phyloP scores from a whole-genome alignment of 2,113 vertebrate genomes.

The Nerophis ophidion region DNA sequence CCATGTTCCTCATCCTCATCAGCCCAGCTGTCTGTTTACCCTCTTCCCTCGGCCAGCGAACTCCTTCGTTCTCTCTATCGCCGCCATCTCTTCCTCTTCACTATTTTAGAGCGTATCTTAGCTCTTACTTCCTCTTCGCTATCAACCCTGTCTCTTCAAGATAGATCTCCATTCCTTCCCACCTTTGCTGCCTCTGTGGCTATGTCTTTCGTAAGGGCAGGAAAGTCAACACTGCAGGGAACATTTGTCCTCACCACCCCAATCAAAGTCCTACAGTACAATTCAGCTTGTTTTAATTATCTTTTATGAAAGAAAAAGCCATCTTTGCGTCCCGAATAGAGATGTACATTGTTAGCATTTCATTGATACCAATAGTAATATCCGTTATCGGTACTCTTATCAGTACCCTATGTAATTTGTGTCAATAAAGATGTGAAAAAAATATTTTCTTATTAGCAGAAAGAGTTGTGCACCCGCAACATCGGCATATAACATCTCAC shows the following conservation, averaged over 20 bases:
- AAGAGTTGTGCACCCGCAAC: too few relatives aligned
- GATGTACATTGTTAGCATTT: too few relatives aligned
- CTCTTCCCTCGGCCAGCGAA: background rate
- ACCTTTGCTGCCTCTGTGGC: background rate
- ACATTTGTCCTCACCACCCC: conserved; percentile 9
- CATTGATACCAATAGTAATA: too few relatives aligned
- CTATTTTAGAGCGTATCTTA: conserved; percentile 40
- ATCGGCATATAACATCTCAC: too few relatives aligned
- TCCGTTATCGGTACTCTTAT: too few relatives aligned
- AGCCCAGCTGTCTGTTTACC: conserved; percentile 8
- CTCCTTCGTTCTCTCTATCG: background rate
- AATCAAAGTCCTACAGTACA: background rate
- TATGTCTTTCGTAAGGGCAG: too few relatives aligned
- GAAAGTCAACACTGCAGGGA: background rate
- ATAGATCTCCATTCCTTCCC: conserved; percentile 17
- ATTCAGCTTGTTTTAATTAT: background rate
- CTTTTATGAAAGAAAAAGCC: too few relatives aligned
- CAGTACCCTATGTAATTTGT: too few relatives aligned
- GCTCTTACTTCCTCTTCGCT: conserved; percentile 34
- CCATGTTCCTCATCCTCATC: background rate
- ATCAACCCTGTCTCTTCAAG: conserved; percentile 39
- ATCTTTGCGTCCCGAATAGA: too few relatives aligned
- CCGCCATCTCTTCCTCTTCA: background rate
- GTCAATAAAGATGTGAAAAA: too few relatives aligned
- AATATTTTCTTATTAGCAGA: too few relatives aligned